Base-by-base conservation (phyloP, 2,888 invertebrate genomes). In the Caenorhabditis drosophilae region DNA sequence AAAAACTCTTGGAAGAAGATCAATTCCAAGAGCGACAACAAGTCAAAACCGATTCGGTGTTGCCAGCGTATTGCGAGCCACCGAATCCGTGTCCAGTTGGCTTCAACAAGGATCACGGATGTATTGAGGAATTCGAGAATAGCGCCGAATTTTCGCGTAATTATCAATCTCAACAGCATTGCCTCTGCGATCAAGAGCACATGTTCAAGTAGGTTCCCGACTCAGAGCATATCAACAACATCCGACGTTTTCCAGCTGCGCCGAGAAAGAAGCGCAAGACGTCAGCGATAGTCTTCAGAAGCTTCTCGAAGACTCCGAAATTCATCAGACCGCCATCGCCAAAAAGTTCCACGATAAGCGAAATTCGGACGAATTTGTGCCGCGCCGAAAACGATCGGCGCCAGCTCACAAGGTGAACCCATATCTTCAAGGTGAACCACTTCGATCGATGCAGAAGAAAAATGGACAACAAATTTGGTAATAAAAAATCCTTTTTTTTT, bases 21-120 rank as follows among this genome's bases (percentile, higher is more conserved):
- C 64, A 67, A 38, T 82, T 73, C 59, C 79, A 76, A 56, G 67
- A 78, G 53, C 56, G 81, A 18, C 73, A 80, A 45, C 71, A 81
- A 85, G 89, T 93, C 47, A 96, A 96, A 86, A 89, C 91, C 3
- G 95, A 97, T 83, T 91, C 91, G 11, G 90, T 91, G 15, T 87
- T 98, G 59, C 97, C 97, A 0, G 95, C 97, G 20, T 98, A 98
- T 85, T 98, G 98, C 85, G 95, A 96, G 85, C 98, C 98, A 1
- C 97, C 97, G 1, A 98, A 98, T 85, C 98, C 98, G 0, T 98
- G 98, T 83, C 98, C 97, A 1, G 89, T 92, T 60, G 97, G 95
- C 72, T 95, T 92, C 83, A 89, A 89, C 67, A 90, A 92, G 91
- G 67, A 59, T 7, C 67, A 74, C 20, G 74, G 74, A 40, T 73